Base-by-base conservation (phyloP, 2,113 vertebrate species). In the Lagenorhynchus albirostris region DNA sequence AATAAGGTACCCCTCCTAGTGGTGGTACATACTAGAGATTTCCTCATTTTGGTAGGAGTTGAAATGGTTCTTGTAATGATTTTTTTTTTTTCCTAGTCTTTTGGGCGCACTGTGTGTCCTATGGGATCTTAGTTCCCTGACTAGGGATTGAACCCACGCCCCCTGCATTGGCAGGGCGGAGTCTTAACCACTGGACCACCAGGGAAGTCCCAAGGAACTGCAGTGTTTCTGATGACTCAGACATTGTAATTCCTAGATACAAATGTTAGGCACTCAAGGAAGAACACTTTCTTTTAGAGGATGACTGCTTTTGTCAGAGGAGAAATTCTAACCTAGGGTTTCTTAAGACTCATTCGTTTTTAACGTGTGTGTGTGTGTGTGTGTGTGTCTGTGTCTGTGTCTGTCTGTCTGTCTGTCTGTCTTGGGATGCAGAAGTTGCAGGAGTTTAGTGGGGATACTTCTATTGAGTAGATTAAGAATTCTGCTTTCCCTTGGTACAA, bases 291-390 rank as follows among this genome's bases (percentile, higher is more conserved):
- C 70, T 97, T 68, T 41, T 7, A 58, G 25, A 95, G 55, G n/a
- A 55, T 85, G 60, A 29, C 23, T 18, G 25, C 71, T 63, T 93
- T 93, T 50, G 47, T 95, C 70, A 95, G 29, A 84, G 41, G 82
- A 85, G 84, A 76, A 94, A 91, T 89, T 95, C 62, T 87, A 55
- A 91, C 13, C 29, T 70, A 41, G 38, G 55, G 23, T 77, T 62
- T 91, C 90, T 89, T 80, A 82, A 74, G 82, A 93, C 17, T 81
- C 41, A 84, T 89, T 38, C 4, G 18, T 33, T 93, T 76, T 15
- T 86, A 8, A 80, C 29, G 2, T 58, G 2, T 29, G 25, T 63
- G 53, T 53, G 53, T 77, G 3, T 47, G 44, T 74, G 10, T 50
- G 13, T 53, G 8, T 65, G 29, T 13, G 5, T 58, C 2, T 63